Evolutionary conservation across 2,113 vertebrate species (phyloP).

Genomic region (Rafetus swinhoei): DNA sequence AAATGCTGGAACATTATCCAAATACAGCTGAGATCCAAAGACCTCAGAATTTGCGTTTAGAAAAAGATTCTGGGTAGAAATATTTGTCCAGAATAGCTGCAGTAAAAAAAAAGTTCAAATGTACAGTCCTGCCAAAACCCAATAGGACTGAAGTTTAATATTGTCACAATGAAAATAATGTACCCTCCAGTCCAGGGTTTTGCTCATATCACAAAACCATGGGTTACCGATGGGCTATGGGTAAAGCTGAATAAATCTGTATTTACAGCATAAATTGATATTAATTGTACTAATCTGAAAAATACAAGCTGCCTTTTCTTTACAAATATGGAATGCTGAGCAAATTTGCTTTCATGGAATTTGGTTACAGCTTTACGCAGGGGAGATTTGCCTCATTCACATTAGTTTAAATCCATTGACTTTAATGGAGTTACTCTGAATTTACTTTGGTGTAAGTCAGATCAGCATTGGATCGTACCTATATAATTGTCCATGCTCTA

Average conservation of each 20-base stretch:
- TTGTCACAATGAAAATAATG: background rate
- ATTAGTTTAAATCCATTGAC: background rate
- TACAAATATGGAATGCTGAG: background rate
- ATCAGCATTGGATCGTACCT: background rate
- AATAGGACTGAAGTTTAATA: background rate
- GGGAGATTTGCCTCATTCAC: background rate
- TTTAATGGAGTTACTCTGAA: background rate
- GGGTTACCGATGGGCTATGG: background rate
- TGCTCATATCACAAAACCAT: background rate
- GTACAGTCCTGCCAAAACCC: background rate
- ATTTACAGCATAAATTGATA: background rate
- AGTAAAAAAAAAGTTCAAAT: background rate
- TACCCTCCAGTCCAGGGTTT: background rate
- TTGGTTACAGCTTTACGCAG: background rate
- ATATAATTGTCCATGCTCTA: background rate
- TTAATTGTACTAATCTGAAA: background rate
- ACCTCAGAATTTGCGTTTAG: background rate
- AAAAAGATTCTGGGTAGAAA: background rate
- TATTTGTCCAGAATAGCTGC: background rate
- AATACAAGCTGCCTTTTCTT: background rate
- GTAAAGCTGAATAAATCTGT: background rate
- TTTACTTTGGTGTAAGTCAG: background rate
- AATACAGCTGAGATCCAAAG: conserved; percentile 73
- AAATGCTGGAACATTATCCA: conserved; percentile 82
- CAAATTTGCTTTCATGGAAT: background rate